Evolutionary conservation across 2,888 invertebrate species (phyloP).

Genomic region (Electrophaes corylata): DNA sequence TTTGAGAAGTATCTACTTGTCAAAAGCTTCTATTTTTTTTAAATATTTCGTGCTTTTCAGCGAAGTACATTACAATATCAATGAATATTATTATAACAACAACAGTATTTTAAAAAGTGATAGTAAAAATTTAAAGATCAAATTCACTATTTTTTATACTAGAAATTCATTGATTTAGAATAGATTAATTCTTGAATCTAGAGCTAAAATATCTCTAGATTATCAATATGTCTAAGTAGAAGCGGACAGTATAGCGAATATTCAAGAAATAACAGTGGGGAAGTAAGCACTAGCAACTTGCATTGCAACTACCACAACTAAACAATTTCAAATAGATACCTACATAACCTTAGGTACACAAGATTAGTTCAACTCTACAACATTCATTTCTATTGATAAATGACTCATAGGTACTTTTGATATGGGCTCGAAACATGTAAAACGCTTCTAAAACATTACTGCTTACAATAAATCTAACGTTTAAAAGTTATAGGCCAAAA

Average conservation of each 20-base stretch:
- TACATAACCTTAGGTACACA: constrained; percentile 53
- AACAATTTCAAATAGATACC: constrained; percentile 49
- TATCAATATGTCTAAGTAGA: constrained; percentile 1
- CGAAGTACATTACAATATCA: background rate
- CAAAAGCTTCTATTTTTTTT: too few relatives aligned
- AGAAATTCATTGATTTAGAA: background rate
- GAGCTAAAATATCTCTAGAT: background rate
- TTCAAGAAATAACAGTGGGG: constrained; percentile 40
- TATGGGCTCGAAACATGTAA: constrained; percentile 68
- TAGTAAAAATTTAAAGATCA: background rate
- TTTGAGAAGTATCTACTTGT: too few relatives aligned
- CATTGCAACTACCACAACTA: constrained; percentile 38
- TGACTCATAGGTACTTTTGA: constrained; percentile 51
- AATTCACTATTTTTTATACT: background rate
- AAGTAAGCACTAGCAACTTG: constrained; percentile 52
- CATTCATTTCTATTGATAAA: constrained; percentile 47
- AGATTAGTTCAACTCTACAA: constrained; percentile 52
- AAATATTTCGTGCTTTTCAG: too few relatives aligned
- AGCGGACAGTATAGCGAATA: constrained; percentile 6
- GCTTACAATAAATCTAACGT: constrained; percentile 32
- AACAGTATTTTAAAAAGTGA: constrained; percentile 9
- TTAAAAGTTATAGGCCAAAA: constrained; percentile 61
- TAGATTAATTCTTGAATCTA: too few relatives aligned
- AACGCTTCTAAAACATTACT: constrained; percentile 64
- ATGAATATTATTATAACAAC: background rate